Evolutionary conservation across 2,113 vertebrate genomes (phyloP).

Genomic region (Cyanistes caeruleus): DNA sequence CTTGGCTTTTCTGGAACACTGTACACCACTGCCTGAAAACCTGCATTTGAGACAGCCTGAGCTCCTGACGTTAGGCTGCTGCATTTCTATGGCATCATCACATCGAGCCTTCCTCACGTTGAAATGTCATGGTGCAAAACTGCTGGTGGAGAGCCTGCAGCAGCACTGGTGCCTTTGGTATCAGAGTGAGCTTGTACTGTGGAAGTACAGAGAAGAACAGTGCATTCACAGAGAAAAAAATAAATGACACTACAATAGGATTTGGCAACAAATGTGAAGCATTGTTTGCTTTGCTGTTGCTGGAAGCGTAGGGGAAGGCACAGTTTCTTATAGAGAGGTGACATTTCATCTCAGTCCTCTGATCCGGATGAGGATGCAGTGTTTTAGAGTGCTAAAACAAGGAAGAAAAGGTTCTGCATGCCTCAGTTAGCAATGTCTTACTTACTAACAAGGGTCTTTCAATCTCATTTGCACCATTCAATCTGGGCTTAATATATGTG

Average conservation of each 20-base stretch:
- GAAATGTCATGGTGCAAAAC: background rate
- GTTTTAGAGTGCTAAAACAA: background rate
- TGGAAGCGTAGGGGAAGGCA: constrained; percentile 11
- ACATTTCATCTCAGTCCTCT: background rate
- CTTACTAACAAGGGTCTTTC: background rate
- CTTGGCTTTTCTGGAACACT: background rate
- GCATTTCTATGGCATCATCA: background rate
- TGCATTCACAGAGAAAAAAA: constrained; percentile 27
- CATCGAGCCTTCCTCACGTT: background rate
- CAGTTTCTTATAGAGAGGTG: background rate
- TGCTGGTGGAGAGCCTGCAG: background rate
- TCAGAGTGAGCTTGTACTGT: background rate
- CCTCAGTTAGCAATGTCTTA: background rate
- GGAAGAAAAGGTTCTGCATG: background rate
- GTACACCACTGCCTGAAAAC: background rate
- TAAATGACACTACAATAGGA: background rate
- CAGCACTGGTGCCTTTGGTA: background rate
- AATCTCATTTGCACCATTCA: background rate
- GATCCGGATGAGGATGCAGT: background rate
- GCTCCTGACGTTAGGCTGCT: background rate
- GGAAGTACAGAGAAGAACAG: background rate
- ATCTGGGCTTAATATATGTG: background rate
- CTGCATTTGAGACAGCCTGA: rapidly evolving
- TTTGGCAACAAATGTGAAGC: background rate
- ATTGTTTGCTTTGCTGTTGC: background rate